Conservation (phyloP, 23 tunicate species). For the Styela plicata region DNA sequence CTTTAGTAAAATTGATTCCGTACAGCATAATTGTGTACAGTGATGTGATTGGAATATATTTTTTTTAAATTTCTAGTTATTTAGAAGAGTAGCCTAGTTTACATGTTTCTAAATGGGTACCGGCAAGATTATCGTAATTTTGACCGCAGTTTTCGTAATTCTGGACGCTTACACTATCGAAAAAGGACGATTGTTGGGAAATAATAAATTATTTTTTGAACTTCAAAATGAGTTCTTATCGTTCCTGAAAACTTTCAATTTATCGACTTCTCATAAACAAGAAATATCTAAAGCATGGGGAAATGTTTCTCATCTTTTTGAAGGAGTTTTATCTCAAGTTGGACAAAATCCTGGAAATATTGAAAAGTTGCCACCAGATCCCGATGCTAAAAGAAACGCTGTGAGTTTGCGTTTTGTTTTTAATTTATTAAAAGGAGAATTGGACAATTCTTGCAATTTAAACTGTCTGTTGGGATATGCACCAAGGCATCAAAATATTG, state of each 20-base stretch:
- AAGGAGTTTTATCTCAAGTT: not conserved
- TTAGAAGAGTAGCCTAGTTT: too few species aligned
- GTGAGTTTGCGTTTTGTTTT: too few species aligned
- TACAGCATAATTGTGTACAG: too few species aligned
- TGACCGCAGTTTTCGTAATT: not conserved
- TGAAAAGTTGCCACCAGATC: not conserved
- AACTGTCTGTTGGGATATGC: too few species aligned
- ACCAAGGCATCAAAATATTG: too few species aligned
- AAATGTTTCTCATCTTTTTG: slow-evolving; percentile 1
- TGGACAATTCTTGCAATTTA: too few species aligned
- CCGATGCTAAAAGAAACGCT: slow-evolving; percentile 15
- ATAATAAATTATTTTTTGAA: not conserved
- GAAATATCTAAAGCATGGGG: slow-evolving; percentile 2
- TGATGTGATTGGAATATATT: too few species aligned
- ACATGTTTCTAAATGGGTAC: too few species aligned
- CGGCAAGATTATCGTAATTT: not conserved
- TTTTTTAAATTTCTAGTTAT: too few species aligned
- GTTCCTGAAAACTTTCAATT: not conserved
- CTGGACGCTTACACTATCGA: not conserved
- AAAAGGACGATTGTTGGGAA: not conserved
- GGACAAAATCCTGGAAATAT: not conserved
- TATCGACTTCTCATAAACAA: not conserved
- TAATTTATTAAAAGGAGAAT: too few species aligned
- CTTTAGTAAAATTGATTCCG: too few species aligned
- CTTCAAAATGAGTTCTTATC: not conserved